A percentile compares a stretch with the other conserved stretches of the same genome.
Evolutionary conservation across 2,797 vertebrate species (phyloP).

Genomic region (Pyrocephalus nanus): DNA sequence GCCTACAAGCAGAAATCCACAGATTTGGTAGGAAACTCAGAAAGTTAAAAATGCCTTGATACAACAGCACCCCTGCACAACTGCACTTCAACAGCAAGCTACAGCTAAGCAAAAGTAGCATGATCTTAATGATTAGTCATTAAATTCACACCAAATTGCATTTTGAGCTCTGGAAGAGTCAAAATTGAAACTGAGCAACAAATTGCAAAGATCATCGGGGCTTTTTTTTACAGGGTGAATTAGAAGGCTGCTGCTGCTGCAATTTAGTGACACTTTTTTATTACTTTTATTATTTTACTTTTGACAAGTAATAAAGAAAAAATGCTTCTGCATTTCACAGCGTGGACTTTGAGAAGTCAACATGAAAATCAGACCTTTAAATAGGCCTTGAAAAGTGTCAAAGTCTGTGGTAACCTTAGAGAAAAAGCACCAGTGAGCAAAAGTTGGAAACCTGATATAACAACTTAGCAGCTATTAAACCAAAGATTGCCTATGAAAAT

Average conservation of each 20-base stretch:
- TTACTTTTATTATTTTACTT: background rate
- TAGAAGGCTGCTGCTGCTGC: background rate
- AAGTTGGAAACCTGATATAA: background rate
- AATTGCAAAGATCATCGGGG: no score
- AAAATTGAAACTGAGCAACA: no score
- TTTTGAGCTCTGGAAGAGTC: no score
- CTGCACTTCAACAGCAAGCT: background rate
- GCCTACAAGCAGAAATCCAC: background rate
- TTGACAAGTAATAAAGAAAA: background rate
- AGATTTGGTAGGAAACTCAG: background rate
- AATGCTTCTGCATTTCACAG: background rate
- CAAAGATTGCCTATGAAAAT: background rate
- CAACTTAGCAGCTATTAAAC: background rate
- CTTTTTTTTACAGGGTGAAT: background rate
- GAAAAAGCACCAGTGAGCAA: background rate
- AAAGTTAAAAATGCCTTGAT: background rate
- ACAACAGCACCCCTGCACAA: background rate
- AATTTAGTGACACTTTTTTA: background rate
- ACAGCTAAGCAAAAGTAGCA: background rate
- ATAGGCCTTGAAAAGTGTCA: background rate
- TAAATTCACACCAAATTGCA: background rate
- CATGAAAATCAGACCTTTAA: background rate
- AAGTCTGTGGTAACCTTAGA: background rate
- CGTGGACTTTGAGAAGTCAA: accelerated
- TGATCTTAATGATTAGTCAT: background rate